Percentiles rank a stretch among this genome's conserved stretches.
phyloP scores from a whole-genome alignment of 2,113 vertebrate genomes.

The Chelonoidis abingdonii region DNA sequence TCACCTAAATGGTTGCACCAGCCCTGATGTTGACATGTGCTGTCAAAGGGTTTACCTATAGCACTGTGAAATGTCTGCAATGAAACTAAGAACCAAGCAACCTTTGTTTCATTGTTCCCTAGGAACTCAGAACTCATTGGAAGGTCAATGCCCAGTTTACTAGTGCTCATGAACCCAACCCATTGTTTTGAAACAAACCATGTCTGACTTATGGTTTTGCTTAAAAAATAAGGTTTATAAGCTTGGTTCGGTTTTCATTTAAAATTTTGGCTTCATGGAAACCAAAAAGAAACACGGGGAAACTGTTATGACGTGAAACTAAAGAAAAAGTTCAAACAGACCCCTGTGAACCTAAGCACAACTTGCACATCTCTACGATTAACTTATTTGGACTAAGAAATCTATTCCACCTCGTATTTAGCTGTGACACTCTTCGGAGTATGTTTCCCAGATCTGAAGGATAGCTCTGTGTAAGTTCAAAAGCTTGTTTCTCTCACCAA shows the following conservation, averaged over 20 bases:
- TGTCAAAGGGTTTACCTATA: neutral
- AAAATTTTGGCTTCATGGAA: neutral
- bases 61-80: neutral
- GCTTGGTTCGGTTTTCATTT: neutral
- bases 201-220: neutral
- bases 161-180: neutral
- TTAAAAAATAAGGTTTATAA: neutral
- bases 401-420: neutral
- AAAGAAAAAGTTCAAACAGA: neutral
- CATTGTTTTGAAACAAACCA: neutral
- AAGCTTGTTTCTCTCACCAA: neutral
- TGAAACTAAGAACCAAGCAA: neutral
- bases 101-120: neutral
- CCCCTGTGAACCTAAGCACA: neutral
- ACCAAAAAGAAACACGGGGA: neutral
- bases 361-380: neutral
- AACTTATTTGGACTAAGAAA: neutral
- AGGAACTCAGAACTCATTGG: neutral
- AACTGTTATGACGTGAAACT: neutral
- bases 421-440: neutral
- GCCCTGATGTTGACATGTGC: neutral
- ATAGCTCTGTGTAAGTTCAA: neutral
- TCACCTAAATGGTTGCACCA: too few species aligned
- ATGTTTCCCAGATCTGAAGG: neutral
- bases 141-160: neutral